phyloP scores from a whole-genome alignment of 2,113 vertebrate genomes.

The Sorex fumeus region DNA sequence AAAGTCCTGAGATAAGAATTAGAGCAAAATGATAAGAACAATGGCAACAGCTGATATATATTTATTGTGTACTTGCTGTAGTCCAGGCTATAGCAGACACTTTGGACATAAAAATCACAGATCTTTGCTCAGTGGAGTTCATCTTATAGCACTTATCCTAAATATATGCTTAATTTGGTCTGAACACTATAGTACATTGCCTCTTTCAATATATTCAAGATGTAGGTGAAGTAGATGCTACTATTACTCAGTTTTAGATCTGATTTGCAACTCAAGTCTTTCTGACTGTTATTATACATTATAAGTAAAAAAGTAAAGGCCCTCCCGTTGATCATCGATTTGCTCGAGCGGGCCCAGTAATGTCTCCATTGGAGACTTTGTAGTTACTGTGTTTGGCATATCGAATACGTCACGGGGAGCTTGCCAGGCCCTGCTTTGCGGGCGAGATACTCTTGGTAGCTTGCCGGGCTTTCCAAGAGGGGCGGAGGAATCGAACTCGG shows the following conservation, averaged over 20 bases:
- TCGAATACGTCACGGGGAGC: no score
- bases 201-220: background rate
- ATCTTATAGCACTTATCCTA: background rate
- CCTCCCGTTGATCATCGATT: no score
- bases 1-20: background rate
- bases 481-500: no score
- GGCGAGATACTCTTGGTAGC: no score
- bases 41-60: accelerated
- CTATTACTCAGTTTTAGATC: background rate
- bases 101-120: background rate
- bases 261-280: slow-evolving; percentile 19
- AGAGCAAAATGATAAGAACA: background rate
- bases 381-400: no score
- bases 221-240: background rate
- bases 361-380: no score
- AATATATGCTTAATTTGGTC: background rate
- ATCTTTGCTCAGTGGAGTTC: background rate
- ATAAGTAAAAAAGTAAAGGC: no score
- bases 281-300: background rate
- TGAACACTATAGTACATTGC: background rate
- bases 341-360: no score
- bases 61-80: background rate
- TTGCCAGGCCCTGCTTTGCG: no score
- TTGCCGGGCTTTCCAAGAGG: no score
- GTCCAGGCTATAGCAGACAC: background rate